Conservation (phyloP, 2,888 invertebrate genomes). For the Chalcosyrphus nemorum region DNA sequence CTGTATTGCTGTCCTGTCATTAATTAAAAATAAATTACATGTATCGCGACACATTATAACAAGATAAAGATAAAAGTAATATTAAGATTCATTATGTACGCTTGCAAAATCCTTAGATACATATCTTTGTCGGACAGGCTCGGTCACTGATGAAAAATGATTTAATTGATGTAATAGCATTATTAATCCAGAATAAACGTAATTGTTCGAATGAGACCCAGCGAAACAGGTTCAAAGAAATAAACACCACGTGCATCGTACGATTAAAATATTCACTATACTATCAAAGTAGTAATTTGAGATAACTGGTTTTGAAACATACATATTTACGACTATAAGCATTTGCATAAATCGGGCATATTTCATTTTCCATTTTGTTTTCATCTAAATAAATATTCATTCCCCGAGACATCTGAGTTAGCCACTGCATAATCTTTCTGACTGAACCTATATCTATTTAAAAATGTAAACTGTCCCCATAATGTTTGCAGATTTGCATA, state of each 20-base stretch:
- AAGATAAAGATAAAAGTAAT: neutral
- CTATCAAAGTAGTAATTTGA: constrained; percentile 1
- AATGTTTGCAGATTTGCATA: constrained; percentile 21
- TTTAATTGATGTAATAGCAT: neutral
- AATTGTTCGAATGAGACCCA: neutral
- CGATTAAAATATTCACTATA: neutral
- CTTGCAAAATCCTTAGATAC: neutral
- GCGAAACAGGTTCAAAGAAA: neutral
- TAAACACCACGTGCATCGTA: neutral
- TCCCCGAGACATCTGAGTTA: neutral
- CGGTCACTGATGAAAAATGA: neutral
- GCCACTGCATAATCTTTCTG: constrained; percentile 2
- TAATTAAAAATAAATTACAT: neutral
- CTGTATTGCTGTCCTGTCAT: neutral
- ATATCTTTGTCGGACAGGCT: neutral
- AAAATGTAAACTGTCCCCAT: constrained; percentile 30
- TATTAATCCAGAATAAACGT: neutral
- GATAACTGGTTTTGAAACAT: neutral
- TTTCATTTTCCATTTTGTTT: neutral
- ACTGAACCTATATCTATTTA: constrained; percentile 10
- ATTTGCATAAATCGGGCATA: neutral
- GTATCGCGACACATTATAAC: neutral
- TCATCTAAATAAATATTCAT: neutral
- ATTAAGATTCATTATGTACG: neutral
- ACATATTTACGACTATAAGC: constrained; percentile 2